phyloP scores from a whole-genome alignment of 2,888 invertebrate species.

The Dicroscelio sp. region DNA sequence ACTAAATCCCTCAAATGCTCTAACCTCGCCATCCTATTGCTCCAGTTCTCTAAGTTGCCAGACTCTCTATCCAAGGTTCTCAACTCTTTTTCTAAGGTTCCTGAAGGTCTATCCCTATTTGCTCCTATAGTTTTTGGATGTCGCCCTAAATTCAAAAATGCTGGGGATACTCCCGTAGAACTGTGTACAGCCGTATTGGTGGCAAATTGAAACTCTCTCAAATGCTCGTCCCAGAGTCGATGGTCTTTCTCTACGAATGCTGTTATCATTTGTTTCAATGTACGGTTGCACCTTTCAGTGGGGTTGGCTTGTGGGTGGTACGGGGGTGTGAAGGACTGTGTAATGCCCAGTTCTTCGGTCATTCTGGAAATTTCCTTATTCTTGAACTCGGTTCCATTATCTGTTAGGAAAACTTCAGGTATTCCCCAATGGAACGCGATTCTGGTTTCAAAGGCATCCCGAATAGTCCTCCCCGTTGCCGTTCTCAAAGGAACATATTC shows the following conservation, averaged over 20 bases:
- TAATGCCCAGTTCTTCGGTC: constrained; percentile 34
- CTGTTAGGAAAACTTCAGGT: constrained; percentile 63
- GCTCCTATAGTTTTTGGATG: constrained; percentile 26
- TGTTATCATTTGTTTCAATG: constrained; percentile 79
- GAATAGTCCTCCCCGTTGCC: not conserved
- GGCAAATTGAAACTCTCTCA: constrained; percentile 63
- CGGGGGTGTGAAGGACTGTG: constrained; percentile 55
- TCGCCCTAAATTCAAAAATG: constrained; percentile 79
- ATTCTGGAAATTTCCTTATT: constrained; percentile 55
- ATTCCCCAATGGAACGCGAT: not conserved
- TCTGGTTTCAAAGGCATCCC: not conserved
- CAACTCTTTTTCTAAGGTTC: too few relatives aligned
- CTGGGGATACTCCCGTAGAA: constrained; percentile 62
- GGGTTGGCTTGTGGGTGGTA: constrained; percentile 84
- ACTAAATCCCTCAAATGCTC: constrained; percentile 22
- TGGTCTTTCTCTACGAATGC: constrained; percentile 48
- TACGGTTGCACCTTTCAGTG: constrained; percentile 80
- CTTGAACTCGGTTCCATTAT: constrained; percentile 76
- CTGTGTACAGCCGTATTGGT: constrained; percentile 73
- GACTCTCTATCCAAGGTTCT: not conserved
- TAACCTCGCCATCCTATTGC: not conserved
- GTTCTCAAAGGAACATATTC: not conserved
- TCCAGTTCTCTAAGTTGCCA: constrained; percentile 3
- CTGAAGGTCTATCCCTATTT: not conserved
- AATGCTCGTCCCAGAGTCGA: constrained; percentile 63